Evolutionary conservation across 2,113 vertebrate genomes (phyloP), one percentile per base, ranked within the genome.

Genomic region (Campylorhamphus procurvoides): DNA sequence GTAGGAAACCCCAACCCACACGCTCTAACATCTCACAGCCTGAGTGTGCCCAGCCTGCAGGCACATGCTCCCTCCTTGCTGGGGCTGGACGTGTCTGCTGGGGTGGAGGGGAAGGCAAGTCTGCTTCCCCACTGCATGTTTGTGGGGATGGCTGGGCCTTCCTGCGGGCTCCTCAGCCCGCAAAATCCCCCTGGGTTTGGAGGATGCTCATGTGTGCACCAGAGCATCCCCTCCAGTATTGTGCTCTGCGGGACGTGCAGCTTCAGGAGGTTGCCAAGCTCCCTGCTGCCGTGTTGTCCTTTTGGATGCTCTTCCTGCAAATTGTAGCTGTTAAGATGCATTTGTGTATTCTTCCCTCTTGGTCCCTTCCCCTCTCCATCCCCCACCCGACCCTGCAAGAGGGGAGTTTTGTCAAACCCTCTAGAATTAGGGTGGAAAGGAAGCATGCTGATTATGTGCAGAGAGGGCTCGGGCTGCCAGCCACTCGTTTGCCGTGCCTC

Each of bases 381-480:
- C 60, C 28, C 31, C 47, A n/a, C 14, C 79, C 49, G 9, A 49
- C 63, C 83, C 82, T 24, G 24, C 87, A 87, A 59, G 60, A 84
- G 58, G 80, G 73, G 68, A 87, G 63, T 94, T 92, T 62, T 84
- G 42, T 66, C 79, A 88, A 64, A 75, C 83, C 74, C 67, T 73
- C 1, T 90, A 80, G 95, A 77, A 87, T 58, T 60, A 79, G 82
- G 12, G 64, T 27, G 47, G 62, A 53, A 80, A 53, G 80, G 86
- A 78, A 93, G 90, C 80, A 74, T 31, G 20, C 83, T 68, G 93
- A 86, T 56, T 69, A 46, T 78, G 87, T 56, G 27, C 1, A 6
- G 84, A 60, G 77, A 82, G 89, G 63, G 33, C 80, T 49, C 22
- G 15, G 91, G 88, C 82, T 83, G 90, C 93, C 84, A 76, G 84